Conservation (phyloP, 2,888 invertebrate species). For the Patella ulyssiponensis region DNA sequence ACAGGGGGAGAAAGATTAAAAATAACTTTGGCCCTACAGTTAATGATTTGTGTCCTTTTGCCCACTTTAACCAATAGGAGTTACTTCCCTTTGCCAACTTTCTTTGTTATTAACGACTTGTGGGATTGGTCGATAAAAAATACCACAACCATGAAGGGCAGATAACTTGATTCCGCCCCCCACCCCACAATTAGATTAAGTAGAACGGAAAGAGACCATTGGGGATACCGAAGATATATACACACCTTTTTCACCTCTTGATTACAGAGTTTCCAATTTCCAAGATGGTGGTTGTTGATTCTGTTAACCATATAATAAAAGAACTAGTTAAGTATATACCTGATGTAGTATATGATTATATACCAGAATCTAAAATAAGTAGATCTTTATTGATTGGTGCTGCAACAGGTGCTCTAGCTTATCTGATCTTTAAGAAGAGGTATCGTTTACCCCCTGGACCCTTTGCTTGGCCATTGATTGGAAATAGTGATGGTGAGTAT, state of each 20-base stretch:
- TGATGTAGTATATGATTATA: background rate
- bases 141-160: too few relatives aligned
- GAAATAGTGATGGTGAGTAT: conserved; percentile 13
- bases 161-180: too few relatives aligned
- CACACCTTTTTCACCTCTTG: background rate
- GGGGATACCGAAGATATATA: too few relatives aligned
- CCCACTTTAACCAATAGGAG: too few relatives aligned
- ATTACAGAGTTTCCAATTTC: background rate
- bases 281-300: background rate
- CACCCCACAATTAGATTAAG: too few relatives aligned
- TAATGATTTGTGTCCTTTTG: too few relatives aligned
- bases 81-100: too few relatives aligned
- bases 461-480: conserved; percentile 13
- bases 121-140: too few relatives aligned
- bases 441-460: conserved; percentile 22
- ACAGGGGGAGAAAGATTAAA: too few relatives aligned
- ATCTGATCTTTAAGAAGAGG: conserved; percentile 14
- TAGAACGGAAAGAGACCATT: too few relatives aligned
- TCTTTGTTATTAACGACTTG: too few relatives aligned
- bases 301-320: background rate
- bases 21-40: too few relatives aligned
- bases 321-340: background rate
- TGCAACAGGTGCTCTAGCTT: background rate
- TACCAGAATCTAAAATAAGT: background rate
- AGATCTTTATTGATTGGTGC: background rate